Evolutionary conservation across 2,888 invertebrate genomes (phyloP).

Genomic region (Megalurothrips usitatus): DNA sequence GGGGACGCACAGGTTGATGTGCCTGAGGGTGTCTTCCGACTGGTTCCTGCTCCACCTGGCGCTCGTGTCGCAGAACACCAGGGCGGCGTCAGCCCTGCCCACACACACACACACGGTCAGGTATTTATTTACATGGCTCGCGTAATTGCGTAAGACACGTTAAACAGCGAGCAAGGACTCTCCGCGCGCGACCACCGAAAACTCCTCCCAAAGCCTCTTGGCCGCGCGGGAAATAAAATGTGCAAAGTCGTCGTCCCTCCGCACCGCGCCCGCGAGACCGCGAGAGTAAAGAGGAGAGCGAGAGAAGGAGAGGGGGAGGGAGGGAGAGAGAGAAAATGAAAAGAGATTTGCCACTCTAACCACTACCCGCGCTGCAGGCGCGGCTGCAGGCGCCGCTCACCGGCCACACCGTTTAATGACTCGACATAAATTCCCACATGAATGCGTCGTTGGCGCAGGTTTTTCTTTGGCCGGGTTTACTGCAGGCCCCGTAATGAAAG

Average conservation of each 20-base stretch:
- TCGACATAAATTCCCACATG: constrained; percentile 23
- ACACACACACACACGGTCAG: neutral
- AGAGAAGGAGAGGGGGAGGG: too few species aligned
- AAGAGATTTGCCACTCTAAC: too few species aligned
- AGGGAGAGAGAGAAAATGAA: too few species aligned
- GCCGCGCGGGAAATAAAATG: neutral
- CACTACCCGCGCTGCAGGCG: too few species aligned
- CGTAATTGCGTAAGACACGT: too few species aligned
- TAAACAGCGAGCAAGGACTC: neutral
- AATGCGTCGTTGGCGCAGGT: constrained; percentile 7
- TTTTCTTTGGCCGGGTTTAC: constrained; percentile 6
- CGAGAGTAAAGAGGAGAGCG: too few species aligned
- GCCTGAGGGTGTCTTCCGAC: constrained; percentile 51
- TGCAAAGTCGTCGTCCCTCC: neutral
- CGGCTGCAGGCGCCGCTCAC: neutral
- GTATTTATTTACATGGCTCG: too few species aligned
- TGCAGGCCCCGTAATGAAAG: constrained; percentile 11
- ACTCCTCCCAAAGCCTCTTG: too few species aligned
- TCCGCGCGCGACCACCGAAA: too few species aligned
- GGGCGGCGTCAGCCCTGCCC: constrained; percentile 44
- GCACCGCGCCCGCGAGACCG: neutral
- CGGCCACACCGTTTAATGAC: constrained; percentile 8
- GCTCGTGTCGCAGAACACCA: constrained; percentile 46
- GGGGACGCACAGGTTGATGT: constrained; percentile 53
- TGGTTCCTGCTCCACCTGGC: constrained; percentile 54